Evolutionary conservation across 2,113 vertebrate species (phyloP), one percentile per base, ranked within the genome.

Genomic region (Caranx ignobilis): DNA sequence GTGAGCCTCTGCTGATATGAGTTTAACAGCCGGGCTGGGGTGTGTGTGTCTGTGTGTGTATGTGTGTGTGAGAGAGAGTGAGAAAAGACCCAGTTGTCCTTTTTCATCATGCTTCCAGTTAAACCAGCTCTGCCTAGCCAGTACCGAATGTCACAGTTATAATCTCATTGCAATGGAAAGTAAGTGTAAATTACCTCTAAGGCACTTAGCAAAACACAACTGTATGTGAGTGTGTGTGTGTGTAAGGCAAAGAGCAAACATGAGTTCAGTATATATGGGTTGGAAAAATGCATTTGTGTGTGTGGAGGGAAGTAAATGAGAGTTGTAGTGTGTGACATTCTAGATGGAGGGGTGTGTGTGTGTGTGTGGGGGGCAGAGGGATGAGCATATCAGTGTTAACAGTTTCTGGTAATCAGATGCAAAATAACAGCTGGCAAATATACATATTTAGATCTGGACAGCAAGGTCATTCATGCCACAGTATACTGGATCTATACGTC

Each of bases 1-100:
- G 80, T 86, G 86, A 91, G 85, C 79, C 87, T 81, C 87, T 88
- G 82, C 83, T 91, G 91, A 91, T 92, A 94, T 83, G 83, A 86
- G 80, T 91, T 88, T 85, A 91, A 91, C 88, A 91, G 88, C 88
- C 85, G 87, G 86, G 73, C 83, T 89, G 37, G 83, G 83, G 66
- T 75, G 66, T 77, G n/a, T 73, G 67, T 70, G 43, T 66, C 54
- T 81, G 56, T 55, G 66, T 74, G 69, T 52, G 50, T 67, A 72
- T 68, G 70, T 68, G 61, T 67, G 69, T 71, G 75, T 43, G 61
- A 37, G 6, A 60, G 52, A 73, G 60, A 79, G 81, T 75, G 81
- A 71, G 67, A 75, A 87, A 73, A 87, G 75, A 56, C 68, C 63
- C 73, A 74, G 68, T 81, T 82, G 67, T 79, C 75, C 75, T 83